Percentiles rank a stretch among this genome's conserved stretches.
These are phyloP conservation scores for Artibeus lituratus DNA, from an alignment of 2,797 vertebrate genomes.

Conservation along the genomic window DNA sequence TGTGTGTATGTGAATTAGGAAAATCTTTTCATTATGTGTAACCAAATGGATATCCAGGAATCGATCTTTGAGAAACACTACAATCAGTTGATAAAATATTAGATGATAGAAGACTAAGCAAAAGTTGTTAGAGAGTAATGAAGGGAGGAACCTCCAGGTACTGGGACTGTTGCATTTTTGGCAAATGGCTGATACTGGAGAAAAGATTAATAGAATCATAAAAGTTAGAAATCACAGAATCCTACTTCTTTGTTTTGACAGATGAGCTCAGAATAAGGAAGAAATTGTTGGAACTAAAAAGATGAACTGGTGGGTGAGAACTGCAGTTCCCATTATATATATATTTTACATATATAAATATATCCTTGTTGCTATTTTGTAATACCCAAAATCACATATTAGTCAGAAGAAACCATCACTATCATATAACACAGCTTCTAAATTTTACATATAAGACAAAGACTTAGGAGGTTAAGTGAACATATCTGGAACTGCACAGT, in stretches of 20 bases:
- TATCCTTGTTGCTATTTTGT: slow-evolving; percentile 62
- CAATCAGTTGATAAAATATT: not conserved
- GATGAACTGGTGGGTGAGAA: slow-evolving; percentile 63
- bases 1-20: not conserved
- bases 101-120: not conserved
- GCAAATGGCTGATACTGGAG: slow-evolving; percentile 24
- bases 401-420: slow-evolving; percentile 52
- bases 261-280: slow-evolving; percentile 54
- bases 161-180: not conserved
- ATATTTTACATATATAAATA: slow-evolving; percentile 66
- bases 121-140: not conserved
- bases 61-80: slow-evolving; percentile 1
- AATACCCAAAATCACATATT: slow-evolving; percentile 64
- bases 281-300: slow-evolving; percentile 67
- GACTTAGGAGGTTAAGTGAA: not conserved
- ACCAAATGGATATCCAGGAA: not conserved
- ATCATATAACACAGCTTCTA: slow-evolving; percentile 34
- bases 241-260: slow-evolving; percentile 54
- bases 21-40: not conserved
- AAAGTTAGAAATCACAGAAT: slow-evolving; percentile 53
- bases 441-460: slow-evolving; percentile 43
- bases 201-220: slow-evolving; percentile 34
- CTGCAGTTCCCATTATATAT: slow-evolving; percentile 52
- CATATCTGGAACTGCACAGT: not conserved
- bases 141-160: not conserved